Evolutionary conservation across 2,797 vertebrate genomes (phyloP).

Genomic region (Lateolabrax maculatus): DNA sequence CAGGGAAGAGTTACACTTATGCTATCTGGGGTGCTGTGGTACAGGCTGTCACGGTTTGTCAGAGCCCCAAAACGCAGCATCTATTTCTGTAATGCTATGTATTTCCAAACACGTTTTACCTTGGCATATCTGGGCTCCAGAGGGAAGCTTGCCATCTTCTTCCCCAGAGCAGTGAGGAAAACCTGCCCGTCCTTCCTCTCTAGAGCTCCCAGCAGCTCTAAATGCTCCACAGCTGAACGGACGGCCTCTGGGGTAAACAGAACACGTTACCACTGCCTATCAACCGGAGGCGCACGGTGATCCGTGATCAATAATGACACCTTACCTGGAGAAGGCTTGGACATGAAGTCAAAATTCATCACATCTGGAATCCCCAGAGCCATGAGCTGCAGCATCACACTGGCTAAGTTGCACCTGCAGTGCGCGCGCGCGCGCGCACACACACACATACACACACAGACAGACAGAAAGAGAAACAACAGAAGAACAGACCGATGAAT

Average conservation of each 20-base stretch:
- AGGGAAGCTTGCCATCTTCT: slow-evolving; percentile 97
- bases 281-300: neutral
- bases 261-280: neutral
- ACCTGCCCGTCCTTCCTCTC: slow-evolving; percentile 89
- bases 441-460: neutral
- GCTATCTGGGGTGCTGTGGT: neutral
- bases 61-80: neutral
- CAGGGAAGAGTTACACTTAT: neutral
- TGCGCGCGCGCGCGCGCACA: neutral
- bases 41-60: neutral
- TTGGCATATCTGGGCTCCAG: slow-evolving; percentile 96
- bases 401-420: slow-evolving; percentile 93
- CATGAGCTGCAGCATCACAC: slow-evolving; percentile 95
- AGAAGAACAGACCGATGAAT: slow-evolving; percentile 32
- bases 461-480: neutral
- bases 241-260: slow-evolving; percentile 88
- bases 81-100: neutral
- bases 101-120: slow-evolving; percentile 79
- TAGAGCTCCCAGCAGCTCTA: slow-evolving; percentile 93
- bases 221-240: slow-evolving; percentile 89
- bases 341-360: slow-evolving; percentile 98
- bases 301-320: neutral
- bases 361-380: slow-evolving; percentile 94
- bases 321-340: slow-evolving; percentile 95
- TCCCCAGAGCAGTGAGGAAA: slow-evolving; percentile 91